Evolutionary conservation across 2,797 vertebrate species (phyloP).

Genomic region (Chiloscyllium punctatum): DNA sequence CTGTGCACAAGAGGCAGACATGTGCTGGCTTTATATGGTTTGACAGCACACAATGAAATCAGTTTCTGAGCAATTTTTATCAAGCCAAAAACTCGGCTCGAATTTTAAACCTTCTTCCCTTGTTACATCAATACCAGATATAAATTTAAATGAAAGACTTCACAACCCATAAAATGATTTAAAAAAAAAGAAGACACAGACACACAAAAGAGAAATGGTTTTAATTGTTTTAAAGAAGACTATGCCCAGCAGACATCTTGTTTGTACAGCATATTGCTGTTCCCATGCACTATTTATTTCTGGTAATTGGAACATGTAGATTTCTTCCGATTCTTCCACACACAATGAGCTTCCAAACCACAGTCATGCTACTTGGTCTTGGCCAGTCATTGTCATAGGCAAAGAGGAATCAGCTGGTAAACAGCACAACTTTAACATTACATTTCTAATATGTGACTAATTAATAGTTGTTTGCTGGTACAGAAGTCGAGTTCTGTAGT

Average conservation of each 20-base stretch:
- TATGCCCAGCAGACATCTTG: background rate
- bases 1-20: slow-evolving; percentile 46
- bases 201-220: background rate
- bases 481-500: too few species aligned
- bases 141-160: background rate
- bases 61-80: rapidly evolving
- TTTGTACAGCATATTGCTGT: background rate
- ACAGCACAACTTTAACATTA: background rate
- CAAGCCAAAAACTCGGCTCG: background rate
- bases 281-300: background rate
- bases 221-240: background rate
- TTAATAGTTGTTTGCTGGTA: too few species aligned
- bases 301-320: background rate
- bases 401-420: background rate
- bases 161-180: background rate
- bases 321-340: background rate
- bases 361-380: background rate
- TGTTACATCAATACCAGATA: slow-evolving; percentile 3
- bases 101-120: background rate
- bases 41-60: background rate
- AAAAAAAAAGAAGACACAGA: background rate
- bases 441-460: background rate
- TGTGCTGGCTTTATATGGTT: slow-evolving; percentile 26
- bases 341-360: background rate
- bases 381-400: background rate